A percentile compares a stretch with the other conserved stretches of the same genome.
phyloP scores from a whole-genome alignment of 2,888 invertebrate species.

The Drosophila kambysellisi region DNA sequence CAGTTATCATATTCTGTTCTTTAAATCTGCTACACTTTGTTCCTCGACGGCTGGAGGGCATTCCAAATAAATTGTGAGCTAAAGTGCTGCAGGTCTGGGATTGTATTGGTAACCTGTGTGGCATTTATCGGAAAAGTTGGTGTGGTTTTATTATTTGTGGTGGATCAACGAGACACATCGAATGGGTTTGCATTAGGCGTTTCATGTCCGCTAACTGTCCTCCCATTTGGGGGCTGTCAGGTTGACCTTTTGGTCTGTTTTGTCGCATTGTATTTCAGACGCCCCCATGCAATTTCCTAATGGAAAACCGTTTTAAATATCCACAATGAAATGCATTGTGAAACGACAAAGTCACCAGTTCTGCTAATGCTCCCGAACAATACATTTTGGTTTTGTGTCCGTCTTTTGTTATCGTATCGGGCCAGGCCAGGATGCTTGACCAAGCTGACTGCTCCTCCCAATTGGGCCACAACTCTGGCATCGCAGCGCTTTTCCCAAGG shows the following conservation, averaged over 20 bases:
- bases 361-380: constrained; percentile 38
- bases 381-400: constrained; percentile 18
- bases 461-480: constrained; percentile 32
- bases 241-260: constrained; percentile 41
- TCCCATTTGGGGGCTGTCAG: constrained; percentile 7
- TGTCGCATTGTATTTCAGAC: not conserved
- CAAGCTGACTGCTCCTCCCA: not conserved
- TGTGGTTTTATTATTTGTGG: not conserved
- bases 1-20: not conserved
- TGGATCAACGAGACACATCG: constrained; percentile 27
- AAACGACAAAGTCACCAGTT: constrained; percentile 23
- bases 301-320: constrained; percentile 66
- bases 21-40: not conserved
- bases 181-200: constrained; percentile 41
- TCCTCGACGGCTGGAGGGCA: not conserved
- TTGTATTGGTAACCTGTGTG: constrained; percentile 5
- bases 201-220: not conserved
- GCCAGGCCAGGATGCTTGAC: constrained; percentile 1
- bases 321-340: constrained; percentile 61
- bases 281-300: constrained; percentile 64
- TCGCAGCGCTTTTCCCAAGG: constrained; percentile 35
- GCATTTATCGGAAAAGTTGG: constrained; percentile 17
- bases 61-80: constrained; percentile 5
- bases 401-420: not conserved
- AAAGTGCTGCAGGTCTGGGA: constrained; percentile 17